Percentiles rank a stretch among this genome's conserved stretches.
Evolutionary conservation across 2,888 invertebrate genomes (phyloP).

Genomic region (Drosophila sordidula): DNA sequence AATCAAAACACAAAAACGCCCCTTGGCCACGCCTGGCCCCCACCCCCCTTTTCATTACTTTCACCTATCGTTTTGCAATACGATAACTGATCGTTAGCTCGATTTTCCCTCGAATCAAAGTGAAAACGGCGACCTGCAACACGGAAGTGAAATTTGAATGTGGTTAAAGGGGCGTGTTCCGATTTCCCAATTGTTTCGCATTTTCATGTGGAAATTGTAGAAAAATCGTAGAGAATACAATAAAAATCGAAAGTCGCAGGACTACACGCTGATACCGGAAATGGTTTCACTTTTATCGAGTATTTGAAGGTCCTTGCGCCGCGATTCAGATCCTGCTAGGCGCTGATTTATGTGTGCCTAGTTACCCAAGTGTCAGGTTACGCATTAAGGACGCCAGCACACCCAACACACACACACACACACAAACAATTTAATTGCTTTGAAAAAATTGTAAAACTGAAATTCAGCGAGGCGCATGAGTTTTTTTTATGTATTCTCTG

Average conservation of each 20-base stretch:
- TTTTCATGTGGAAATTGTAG: slow-evolving; percentile 73
- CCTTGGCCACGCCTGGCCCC: slow-evolving; percentile 41
- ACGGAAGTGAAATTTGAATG: slow-evolving; percentile 76
- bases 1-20: slow-evolving; percentile 20
- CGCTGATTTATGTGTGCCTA: slow-evolving; percentile 75
- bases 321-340: slow-evolving; percentile 34
- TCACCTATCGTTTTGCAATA: slow-evolving; percentile 64
- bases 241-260: slow-evolving; percentile 74
- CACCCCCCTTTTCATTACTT: slow-evolving; percentile 11
- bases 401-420: slow-evolving; percentile 36
- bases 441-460: slow-evolving; percentile 45
- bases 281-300: slow-evolving; percentile 78
- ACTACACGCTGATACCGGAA: slow-evolving; percentile 76
- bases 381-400: slow-evolving; percentile 57
- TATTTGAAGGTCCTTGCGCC: slow-evolving; percentile 31
- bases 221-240: slow-evolving; percentile 51
- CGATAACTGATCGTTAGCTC: slow-evolving; percentile 74
- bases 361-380: slow-evolving; percentile 81
- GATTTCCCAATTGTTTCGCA: slow-evolving; percentile 52
- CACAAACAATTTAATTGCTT: slow-evolving; percentile 53
- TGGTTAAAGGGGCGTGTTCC: slow-evolving; percentile 57
- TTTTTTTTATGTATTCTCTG: slow-evolving; percentile 35
- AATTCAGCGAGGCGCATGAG: slow-evolving; percentile 68
- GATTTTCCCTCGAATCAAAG: slow-evolving; percentile 30
- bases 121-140: slow-evolving; percentile 45